Conservation (phyloP, 2,113 vertebrate genomes). For the Melanerpes aurifrons region DNA sequence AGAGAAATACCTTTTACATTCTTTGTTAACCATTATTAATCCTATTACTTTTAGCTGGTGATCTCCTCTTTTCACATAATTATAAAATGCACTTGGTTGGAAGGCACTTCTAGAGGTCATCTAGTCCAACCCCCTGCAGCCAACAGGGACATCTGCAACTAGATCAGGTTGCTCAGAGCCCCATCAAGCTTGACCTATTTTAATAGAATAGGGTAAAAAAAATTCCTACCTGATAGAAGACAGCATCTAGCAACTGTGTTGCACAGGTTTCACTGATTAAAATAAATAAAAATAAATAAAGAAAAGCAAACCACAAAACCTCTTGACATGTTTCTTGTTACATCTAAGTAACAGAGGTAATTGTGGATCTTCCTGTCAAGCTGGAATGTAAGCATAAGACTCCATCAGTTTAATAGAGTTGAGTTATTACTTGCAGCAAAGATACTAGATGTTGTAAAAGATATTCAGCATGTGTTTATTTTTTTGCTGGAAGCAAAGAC, state of each 20-base stretch:
- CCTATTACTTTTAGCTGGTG: neutral
- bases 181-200: neutral
- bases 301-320: neutral
- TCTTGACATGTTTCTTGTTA: neutral
- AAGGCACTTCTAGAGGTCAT: no score
- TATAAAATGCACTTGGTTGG: no score
- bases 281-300: neutral
- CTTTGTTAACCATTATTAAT: neutral
- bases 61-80: neutral
- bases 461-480: neutral
- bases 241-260: neutral
- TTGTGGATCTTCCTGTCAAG: neutral
- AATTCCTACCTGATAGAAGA: neutral
- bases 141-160: no score
- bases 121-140: no score
- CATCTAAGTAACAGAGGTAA: neutral
- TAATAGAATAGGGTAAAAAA: neutral
- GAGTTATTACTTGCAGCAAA: neutral
- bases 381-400: neutral
- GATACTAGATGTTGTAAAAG: neutral
- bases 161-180: no score
- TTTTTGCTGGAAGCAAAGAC: neutral
- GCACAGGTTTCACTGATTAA: neutral
- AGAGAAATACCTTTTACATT: neutral
- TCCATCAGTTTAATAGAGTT: neutral